phyloP scores from a whole-genome alignment of 2,888 invertebrate species.

The Malacosoma neustria region DNA sequence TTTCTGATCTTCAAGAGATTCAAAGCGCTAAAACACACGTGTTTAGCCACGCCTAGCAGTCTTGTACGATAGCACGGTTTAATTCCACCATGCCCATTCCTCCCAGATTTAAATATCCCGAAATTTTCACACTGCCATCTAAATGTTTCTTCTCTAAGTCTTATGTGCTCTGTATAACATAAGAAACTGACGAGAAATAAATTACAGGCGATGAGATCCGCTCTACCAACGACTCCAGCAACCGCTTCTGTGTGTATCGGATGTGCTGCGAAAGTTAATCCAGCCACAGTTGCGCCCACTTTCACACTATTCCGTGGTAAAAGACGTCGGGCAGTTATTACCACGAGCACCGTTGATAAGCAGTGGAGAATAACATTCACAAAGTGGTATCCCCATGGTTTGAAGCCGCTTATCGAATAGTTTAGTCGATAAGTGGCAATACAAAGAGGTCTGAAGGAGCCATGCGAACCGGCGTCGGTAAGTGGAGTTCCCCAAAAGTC shows the following conservation, averaged over 20 bases:
- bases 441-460: constrained; percentile 95
- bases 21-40: neutral
- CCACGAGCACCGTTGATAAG: constrained; percentile 87
- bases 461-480: constrained; percentile 94
- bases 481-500: constrained; percentile 99
- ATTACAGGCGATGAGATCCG: constrained; percentile 93
- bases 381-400: constrained; percentile 89
- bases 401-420: constrained; percentile 83
- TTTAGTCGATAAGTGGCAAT: constrained; percentile 92
- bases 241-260: constrained; percentile 98
- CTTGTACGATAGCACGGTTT: neutral
- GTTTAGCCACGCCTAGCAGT: neutral
- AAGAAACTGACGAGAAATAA: constrained; percentile 92
- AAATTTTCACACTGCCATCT: constrained; percentile 40
- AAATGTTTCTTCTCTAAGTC: constrained; percentile 71
- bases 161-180: constrained; percentile 87
- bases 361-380: constrained; percentile 91
- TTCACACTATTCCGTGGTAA: constrained; percentile 77
- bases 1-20: neutral
- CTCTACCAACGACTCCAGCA: constrained; percentile 95
- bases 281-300: constrained; percentile 83
- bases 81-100: neutral
- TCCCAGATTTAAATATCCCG: neutral
- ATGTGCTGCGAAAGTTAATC: constrained; percentile 93
- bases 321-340: constrained; percentile 82